phyloP scores from a whole-genome alignment of 2,888 invertebrate genomes.

The Kuschelorhynchus macadamiae region DNA sequence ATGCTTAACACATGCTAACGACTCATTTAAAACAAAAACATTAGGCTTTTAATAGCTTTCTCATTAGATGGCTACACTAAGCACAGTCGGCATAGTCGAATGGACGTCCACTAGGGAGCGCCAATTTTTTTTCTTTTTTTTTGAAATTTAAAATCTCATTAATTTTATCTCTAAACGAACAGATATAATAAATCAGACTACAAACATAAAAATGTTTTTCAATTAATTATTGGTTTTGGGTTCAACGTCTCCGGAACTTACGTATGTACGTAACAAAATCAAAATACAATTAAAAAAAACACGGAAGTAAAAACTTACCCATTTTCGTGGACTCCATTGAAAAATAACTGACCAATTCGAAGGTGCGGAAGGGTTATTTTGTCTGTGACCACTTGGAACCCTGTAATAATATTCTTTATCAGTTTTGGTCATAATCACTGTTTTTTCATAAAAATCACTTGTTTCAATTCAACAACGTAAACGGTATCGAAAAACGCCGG shows the following conservation, averaged over 20 bases:
- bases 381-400: constrained; percentile 45
- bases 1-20: too few relatives aligned
- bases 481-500: constrained; percentile 37
- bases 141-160: constrained; percentile 2
- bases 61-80: constrained; percentile 40
- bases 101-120: constrained; percentile 25
- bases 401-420: constrained; percentile 55
- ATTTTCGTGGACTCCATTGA: constrained; percentile 51
- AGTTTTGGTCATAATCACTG: constrained; percentile 55
- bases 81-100: constrained; percentile 4
- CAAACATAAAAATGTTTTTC: constrained; percentile 5
- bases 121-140: constrained; percentile 8
- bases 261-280: too few relatives aligned
- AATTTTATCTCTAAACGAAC: neutral
- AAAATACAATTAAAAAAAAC: too few relatives aligned
- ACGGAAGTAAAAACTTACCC: constrained; percentile 50
- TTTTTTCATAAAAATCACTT: constrained; percentile 44
- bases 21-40: neutral
- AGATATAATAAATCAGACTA: constrained; percentile 2
- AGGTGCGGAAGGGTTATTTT: constrained; percentile 24
- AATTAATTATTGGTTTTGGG: too few relatives aligned
- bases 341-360: constrained; percentile 49
- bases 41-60: constrained; percentile 13
- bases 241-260: neutral
- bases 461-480: constrained; percentile 31